Percentiles rank a stretch among this genome's conserved stretches.
These are phyloP conservation scores for Prinia subflava DNA, from an alignment of 2,113 vertebrate species.

Conservation along the genomic window DNA sequence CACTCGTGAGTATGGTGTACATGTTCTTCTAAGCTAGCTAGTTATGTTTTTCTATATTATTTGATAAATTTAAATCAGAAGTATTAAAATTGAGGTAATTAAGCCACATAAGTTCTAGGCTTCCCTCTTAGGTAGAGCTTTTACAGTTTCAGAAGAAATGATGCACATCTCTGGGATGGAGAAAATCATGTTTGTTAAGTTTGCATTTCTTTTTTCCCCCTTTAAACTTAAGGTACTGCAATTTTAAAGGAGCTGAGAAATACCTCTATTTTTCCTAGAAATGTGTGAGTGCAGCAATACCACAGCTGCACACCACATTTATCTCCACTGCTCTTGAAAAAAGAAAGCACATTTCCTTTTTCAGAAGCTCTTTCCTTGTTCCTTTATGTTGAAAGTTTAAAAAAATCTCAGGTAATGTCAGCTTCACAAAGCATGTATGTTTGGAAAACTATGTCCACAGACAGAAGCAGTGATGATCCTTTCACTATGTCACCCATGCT, in stretches of 20 bases:
- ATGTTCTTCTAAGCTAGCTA: not conserved
- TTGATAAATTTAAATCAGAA: not conserved
- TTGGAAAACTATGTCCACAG: not conserved
- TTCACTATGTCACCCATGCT: not conserved
- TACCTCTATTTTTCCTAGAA: not conserved
- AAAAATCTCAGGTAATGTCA: not conserved
- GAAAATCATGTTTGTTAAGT: not conserved
- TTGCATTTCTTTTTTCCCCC: not conserved
- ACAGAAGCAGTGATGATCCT: not conserved
- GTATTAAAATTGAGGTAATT: not conserved
- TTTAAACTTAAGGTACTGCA: not conserved
- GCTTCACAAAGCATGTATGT: not conserved
- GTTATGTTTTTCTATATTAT: not conserved
- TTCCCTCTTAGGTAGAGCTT: not conserved
- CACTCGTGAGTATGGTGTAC: not conserved
- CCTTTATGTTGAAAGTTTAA: not conserved
- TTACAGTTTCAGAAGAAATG: not conserved
- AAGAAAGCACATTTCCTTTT: not conserved
- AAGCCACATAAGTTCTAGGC: not conserved
- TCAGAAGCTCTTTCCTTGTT: not conserved
- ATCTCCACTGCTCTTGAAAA: not conserved
- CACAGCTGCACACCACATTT: not conserved
- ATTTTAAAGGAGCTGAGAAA: not conserved
- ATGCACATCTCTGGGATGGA: not conserved
- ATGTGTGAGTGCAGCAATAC: not conserved